Base-by-base conservation (phyloP, 2,113 vertebrate genomes). In the Verasper variegatus region DNA sequence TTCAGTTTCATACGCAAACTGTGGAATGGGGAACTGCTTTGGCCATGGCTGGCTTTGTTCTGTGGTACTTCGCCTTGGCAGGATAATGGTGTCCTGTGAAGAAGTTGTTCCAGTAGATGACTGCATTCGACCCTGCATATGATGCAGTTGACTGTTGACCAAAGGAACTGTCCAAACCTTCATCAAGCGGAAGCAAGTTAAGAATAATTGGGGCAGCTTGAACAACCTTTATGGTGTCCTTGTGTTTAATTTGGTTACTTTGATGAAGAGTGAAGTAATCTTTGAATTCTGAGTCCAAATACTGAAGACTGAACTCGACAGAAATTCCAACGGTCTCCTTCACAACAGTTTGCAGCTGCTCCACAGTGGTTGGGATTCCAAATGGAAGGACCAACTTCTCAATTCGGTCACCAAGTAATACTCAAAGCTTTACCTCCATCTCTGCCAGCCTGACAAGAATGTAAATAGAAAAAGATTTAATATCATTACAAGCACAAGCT, bases 181-280 rank as follows among this genome's bases (percentile, higher is more conserved):
- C 51, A 42, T 31, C 24, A 59, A 15, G 14, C 21, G 0, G 20
- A 8, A 3, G 3, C 14, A 57, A 24, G 31, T 40, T 42, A 4
- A 56, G 47, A 66, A 66, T 2, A 31, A 66, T 31, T 4, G 58
- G 80, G 56, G 55, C 47, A 62, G 56, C 11, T 2, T 58, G 7
- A 31, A 84, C 68, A 79, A 81, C 71, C 58, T 84, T 86, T 5
- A 85, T 69, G 21, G 84, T 88, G 59, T 82, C 71, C 56, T 83
- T 86, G 64, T 82, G 51, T 60, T 88, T 72, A 64, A 89, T 79
- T 60, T 76, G 81, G 52, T 66, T 55, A 76, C 20, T 73, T 65
- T 42, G 65, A 15, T 57, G 11, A 54, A 82, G 40, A 52, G 73
- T 79, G 52, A 85, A 85, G 52, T 65, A 84, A 35, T 77, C 61